Evolutionary conservation across 2,113 vertebrate species (phyloP).

Genomic region (Nematolebias whitei): DNA sequence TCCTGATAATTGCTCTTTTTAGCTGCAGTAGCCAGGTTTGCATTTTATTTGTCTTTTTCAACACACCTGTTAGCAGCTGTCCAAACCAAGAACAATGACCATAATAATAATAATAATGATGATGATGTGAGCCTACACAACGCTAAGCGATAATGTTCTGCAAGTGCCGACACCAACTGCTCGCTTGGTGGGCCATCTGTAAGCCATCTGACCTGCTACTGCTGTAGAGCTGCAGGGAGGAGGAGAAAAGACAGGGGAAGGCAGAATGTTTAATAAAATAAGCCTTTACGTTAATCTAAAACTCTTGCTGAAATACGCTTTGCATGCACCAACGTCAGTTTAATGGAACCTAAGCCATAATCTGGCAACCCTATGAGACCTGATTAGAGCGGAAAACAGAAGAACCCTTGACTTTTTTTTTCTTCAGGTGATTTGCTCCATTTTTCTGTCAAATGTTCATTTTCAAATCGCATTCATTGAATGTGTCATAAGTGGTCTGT

Average conservation of each 20-base stretch:
- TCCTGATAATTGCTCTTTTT: background rate
- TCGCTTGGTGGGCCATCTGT: background rate
- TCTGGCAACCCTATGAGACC: background rate
- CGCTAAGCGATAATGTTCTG: background rate
- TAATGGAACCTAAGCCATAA: background rate
- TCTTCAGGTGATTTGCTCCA: background rate
- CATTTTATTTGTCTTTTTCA: background rate
- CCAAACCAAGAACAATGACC: background rate
- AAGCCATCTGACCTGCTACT: slow-evolving; percentile 2
- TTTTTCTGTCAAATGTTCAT: background rate
- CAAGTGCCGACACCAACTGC: background rate
- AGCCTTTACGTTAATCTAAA: background rate
- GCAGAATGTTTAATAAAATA: background rate
- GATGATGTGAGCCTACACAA: background rate
- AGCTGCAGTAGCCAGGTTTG: background rate
- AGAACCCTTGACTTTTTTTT: background rate
- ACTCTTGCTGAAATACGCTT: background rate
- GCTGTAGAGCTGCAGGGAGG: background rate
- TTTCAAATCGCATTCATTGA: background rate
- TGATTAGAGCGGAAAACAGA: background rate
- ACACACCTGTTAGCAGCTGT: background rate
- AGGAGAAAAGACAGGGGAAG: background rate
- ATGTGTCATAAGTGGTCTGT: background rate
- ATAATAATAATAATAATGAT: background rate
- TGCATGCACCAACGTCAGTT: background rate